A percentile compares a stretch with the other conserved stretches of the same genome.
Conservation (phyloP, 1,140 invertebrate genomes). For the Cyclargus thomasi region DNA sequence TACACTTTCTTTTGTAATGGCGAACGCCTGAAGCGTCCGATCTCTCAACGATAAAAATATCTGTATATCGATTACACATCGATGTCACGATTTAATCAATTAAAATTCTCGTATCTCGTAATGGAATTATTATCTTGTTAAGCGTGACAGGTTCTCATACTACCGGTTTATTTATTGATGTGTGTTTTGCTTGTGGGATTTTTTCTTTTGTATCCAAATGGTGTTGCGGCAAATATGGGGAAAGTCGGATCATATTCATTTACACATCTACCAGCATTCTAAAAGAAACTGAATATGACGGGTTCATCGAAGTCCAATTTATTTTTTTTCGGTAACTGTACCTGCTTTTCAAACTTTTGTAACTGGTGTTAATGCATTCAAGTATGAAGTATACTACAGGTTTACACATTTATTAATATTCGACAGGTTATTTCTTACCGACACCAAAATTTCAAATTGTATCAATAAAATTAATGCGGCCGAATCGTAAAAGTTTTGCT, state of each 20-base stretch:
- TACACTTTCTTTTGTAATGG: conserved; percentile 21
- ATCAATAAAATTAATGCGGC: neutral
- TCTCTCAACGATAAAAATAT: conserved; percentile 26
- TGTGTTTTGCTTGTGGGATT: neutral
- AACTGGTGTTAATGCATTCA: too few species aligned
- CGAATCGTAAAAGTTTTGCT: neutral
- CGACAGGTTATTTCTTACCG: too few species aligned
- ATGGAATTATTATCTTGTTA: conserved; percentile 27
- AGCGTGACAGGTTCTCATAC: conserved; percentile 22
- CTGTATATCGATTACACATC: conserved; percentile 29
- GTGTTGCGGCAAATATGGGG: neutral
- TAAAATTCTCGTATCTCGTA: conserved; percentile 37
- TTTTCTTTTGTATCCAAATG: neutral
- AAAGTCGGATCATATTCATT: neutral
- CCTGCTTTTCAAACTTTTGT: too few species aligned
- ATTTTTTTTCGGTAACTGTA: too few species aligned
- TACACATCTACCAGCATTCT: neutral
- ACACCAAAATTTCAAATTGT: neutral
- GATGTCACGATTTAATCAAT: conserved; percentile 44
- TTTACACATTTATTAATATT: too few species aligned
- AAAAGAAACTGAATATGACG: too few species aligned
- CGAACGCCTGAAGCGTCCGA: conserved; percentile 21
- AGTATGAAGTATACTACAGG: too few species aligned
- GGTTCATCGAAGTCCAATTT: too few species aligned
- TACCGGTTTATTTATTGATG: conserved; percentile 7